Conservation (phyloP, 2,888 invertebrate genomes). For the Lucinisca nassula region DNA sequence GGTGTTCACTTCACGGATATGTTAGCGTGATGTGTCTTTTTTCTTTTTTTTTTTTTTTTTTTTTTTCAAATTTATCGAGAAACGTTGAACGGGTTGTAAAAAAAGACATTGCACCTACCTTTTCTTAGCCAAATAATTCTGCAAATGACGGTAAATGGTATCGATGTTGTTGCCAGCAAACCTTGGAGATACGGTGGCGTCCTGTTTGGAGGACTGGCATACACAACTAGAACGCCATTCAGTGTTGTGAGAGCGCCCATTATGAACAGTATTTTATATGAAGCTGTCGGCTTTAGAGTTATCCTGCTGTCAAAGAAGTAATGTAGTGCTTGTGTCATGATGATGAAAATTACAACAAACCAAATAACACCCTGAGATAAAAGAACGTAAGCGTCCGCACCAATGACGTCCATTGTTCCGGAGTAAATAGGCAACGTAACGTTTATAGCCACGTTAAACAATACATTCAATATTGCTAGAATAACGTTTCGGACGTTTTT, state of each 20-base stretch:
- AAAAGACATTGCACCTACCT: slow-evolving; percentile 48
- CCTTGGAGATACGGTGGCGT: slow-evolving; percentile 78
- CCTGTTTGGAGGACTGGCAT: slow-evolving; percentile 71
- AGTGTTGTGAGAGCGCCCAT: slow-evolving; percentile 71
- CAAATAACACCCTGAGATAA: slow-evolving; percentile 58
- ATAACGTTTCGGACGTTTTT: slow-evolving; percentile 45
- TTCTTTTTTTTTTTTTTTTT: not conserved
- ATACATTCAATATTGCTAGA: slow-evolving; percentile 64
- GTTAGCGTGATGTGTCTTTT: too few species aligned
- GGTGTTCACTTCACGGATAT: too few species aligned
- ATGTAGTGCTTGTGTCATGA: slow-evolving; percentile 60
- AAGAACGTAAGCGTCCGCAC: slow-evolving; percentile 69
- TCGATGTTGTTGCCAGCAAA: slow-evolving; percentile 68
- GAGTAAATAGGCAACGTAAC: slow-evolving; percentile 74
- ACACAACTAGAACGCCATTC: slow-evolving; percentile 76
- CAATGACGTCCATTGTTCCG: slow-evolving; percentile 67
- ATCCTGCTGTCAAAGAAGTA: slow-evolving; percentile 49
- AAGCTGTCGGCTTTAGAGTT: slow-evolving; percentile 57
- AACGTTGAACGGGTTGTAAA: not conserved
- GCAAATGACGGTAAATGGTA: slow-evolving; percentile 72
- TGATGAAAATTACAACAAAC: slow-evolving; percentile 67
- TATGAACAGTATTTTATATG: slow-evolving; percentile 61
- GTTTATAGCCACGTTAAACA: slow-evolving; percentile 70
- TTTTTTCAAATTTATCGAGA: not conserved
- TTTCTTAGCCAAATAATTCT: slow-evolving; percentile 71